Conservation (phyloP, 2,113 vertebrate genomes). For the Phainopepla nitens region DNA sequence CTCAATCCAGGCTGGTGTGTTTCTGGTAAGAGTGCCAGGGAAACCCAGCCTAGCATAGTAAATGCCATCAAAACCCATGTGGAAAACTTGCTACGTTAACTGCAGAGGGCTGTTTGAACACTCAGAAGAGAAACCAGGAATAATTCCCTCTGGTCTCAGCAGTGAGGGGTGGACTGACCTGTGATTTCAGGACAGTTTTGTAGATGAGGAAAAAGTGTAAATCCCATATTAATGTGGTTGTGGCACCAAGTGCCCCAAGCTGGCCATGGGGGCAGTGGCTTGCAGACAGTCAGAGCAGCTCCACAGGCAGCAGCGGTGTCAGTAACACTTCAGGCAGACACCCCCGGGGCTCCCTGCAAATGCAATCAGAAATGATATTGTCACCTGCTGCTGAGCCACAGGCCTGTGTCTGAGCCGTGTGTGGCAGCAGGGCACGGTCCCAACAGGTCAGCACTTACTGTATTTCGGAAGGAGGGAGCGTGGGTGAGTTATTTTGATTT, state of each 20-base stretch:
- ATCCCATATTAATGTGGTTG: background rate
- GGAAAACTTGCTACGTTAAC: background rate
- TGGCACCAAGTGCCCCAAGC: background rate
- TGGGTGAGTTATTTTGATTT: conserved; percentile 54
- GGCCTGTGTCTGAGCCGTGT: fast-evolving
- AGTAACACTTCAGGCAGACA: background rate
- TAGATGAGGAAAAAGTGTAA: background rate
- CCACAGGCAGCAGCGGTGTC: background rate
- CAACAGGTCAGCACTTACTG: background rate
- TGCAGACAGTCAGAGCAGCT: background rate
- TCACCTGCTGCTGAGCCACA: background rate
- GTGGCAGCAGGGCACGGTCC: background rate
- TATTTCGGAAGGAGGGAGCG: background rate
- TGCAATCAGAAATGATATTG: fast-evolving
- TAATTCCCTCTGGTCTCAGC: background rate
- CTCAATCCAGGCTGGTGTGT: background rate
- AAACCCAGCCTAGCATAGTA: background rate
- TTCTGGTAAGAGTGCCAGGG: background rate
- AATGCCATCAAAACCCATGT: background rate
- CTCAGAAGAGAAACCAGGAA: background rate
- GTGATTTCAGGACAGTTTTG: background rate
- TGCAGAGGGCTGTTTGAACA: background rate
- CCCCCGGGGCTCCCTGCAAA: background rate
- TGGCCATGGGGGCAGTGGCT: background rate
- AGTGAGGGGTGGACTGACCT: background rate